Base-by-base conservation (phyloP, 2,113 vertebrate species). In the Nesogale talazaci region DNA sequence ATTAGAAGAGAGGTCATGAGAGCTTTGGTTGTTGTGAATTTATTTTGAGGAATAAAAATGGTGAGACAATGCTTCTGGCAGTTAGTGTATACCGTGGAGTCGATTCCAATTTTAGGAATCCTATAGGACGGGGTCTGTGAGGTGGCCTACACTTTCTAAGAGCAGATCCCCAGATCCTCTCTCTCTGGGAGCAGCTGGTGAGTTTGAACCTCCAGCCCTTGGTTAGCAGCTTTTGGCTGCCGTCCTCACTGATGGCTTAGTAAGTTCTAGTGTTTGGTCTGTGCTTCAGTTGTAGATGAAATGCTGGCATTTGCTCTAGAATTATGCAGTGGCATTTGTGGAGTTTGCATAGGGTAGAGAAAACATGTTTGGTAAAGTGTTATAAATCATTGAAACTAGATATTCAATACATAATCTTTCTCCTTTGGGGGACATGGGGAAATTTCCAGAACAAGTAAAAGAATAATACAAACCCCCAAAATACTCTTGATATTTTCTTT, bases 391-490 rank as follows among this genome's bases (percentile, higher is more conserved):
- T 19, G 46, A 88, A 57, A 5, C 4, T 82, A 69, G 2, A 19
- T 82, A 17, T 59, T 29, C 36, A 75, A 40, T 75, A 75, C 25
- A 40, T 81, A 27, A 3, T 72, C 34, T 81, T 40, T 61, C 40
- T 75, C 29, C 4, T 91, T 42, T 67, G 57, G n/a, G 16, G 40
- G 75, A 4, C n/a, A 36, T 77, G 78, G 38, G 31, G 25, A 76
- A 27, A 89, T 91, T 84, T 81, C 86, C 31, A 27, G 2, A 80
- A 3, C 78, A 89, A 69, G 38, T 78, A 38, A 76, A 36, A 90
- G 15, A 88, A 70, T 4, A 57, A 4, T 81, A 79, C 40, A 84
- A 94, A 83, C 4, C 82, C 72, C 6, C 56, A 78, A 85, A 90
- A 4, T 19, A 36, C 29, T 90, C 61, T 4, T 4, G 8, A 70